phyloP scores from a whole-genome alignment of 2,113 vertebrate genomes.

The Micronycteris hirsuta region DNA sequence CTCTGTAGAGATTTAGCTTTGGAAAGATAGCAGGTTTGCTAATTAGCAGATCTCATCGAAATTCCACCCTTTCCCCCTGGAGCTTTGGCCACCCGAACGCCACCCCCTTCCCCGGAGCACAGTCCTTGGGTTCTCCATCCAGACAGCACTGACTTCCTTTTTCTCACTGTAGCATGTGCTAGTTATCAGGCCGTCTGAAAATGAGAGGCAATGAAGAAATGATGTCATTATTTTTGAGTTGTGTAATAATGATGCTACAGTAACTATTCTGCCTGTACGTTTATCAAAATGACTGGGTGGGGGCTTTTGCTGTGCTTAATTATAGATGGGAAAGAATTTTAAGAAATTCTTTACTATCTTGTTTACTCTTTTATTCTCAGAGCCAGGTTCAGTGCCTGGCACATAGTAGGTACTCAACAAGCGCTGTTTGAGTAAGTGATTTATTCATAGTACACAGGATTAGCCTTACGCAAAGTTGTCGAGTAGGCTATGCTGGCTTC shows the following conservation, averaged over 20 bases:
- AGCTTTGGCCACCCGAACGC: neutral
- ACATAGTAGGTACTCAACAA: neutral
- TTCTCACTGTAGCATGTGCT: neutral
- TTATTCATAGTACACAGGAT: neutral
- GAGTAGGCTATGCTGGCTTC: neutral
- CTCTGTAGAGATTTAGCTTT: neutral
- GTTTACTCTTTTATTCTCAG: neutral
- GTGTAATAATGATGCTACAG: neutral
- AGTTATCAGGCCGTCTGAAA: neutral
- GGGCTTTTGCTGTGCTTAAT: neutral
- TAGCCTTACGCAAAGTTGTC: neutral
- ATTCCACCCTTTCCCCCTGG: neutral
- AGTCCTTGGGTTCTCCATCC: neutral
- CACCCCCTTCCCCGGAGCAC: neutral
- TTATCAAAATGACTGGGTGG: neutral
- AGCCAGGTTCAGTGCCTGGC: neutral
- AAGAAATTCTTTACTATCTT: neutral
- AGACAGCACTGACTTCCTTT: neutral
- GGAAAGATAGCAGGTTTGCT: constrained; percentile 39
- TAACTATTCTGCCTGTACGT: neutral
- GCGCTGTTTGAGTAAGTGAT: neutral
- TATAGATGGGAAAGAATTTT: neutral
- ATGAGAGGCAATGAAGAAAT: neutral
- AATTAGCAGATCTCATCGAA: constrained; percentile 37
- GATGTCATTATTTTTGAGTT: neutral